Evolutionary conservation across 2,113 vertebrate genomes (phyloP), one percentile per base, ranked within the genome.

Genomic region (Phalacrocorax aristotelis): DNA sequence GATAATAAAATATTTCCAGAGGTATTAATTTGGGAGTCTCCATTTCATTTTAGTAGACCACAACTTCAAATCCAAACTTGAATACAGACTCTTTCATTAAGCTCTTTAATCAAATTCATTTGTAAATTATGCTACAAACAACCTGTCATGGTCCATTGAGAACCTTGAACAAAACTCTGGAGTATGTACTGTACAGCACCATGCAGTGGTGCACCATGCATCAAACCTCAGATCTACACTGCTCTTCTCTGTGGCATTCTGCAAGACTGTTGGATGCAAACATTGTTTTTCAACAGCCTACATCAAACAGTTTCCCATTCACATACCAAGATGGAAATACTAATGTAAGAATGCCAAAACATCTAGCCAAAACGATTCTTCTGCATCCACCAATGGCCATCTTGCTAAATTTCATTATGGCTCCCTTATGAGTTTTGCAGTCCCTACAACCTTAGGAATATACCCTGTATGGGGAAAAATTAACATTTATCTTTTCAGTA

Each of bases 111-210:
- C 70, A 85, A 84, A 70, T 65, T 64, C 44, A 69, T 89, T 78
- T 87, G 75, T 44, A 88, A 87, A 95, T 93, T 74, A 92, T 84
- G 65, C 68, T 95, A 65, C 90, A 54, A 90, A 66, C 58, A 75
- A 62, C 77, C 40, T 95, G 75, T 91, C 89, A 95, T 95, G 95
- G 84, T 29, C 64, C 74, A 78, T 83, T 79, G 72, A 79, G 61
- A 90, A 44, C 66, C 34, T 77, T 38, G 25, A 93, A 79, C 36
- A 88, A 82, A 95, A 93, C 91, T 69, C 61, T 68, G 72, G 76
- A 94, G 80, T 25, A 74, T 8, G 54, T 52, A 57, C 69, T 13
- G 30, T 49, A 54, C 19, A 62, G 18, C 46, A 71, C 48, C 62
- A 25, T 2, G 9, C 36, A 83, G 92, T 19, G 48, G 29, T 83